phyloP scores from a whole-genome alignment of 2,113 vertebrate genomes.

The Pluvialis apricaria region DNA sequence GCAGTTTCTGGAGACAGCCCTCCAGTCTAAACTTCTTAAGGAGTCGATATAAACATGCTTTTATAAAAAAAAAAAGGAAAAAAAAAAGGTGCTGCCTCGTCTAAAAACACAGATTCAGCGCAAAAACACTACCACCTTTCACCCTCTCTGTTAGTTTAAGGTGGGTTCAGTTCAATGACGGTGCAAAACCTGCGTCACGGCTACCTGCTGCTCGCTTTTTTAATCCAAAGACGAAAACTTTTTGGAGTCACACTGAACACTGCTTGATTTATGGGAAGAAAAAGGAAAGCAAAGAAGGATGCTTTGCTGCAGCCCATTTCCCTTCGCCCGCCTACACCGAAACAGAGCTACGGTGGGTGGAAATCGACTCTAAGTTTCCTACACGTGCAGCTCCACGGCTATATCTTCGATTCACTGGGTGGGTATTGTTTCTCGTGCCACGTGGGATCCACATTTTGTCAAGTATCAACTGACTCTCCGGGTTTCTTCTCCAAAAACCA shows the following conservation, averaged over 20 bases:
- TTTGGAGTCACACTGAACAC: conserved; percentile 57
- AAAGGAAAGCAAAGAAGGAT: conserved; percentile 40
- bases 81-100: conserved; percentile 74
- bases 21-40: conserved; percentile 92
- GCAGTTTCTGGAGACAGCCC: conserved; percentile 84
- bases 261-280: conserved; percentile 66
- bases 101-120: conserved; percentile 77
- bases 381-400: background rate
- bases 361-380: background rate
- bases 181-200: conserved; percentile 89
- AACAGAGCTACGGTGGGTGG: background rate
- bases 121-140: conserved; percentile 92
- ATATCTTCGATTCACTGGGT: background rate
- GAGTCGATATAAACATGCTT: conserved; percentile 83
- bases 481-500: background rate
- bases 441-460: background rate
- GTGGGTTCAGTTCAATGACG: conserved; percentile 83
- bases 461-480: background rate
- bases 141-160: conserved; percentile 87
- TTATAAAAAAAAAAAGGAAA: conserved; percentile 49
- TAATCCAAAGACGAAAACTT: conserved; percentile 7
- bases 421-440: background rate
- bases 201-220: conserved; percentile 79
- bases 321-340: background rate
- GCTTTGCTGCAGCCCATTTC: background rate